These are phyloP conservation scores for Neomicropteryx cornuta DNA, from an alignment of 1,140 invertebrate genomes.

Conservation along the genomic window DNA sequence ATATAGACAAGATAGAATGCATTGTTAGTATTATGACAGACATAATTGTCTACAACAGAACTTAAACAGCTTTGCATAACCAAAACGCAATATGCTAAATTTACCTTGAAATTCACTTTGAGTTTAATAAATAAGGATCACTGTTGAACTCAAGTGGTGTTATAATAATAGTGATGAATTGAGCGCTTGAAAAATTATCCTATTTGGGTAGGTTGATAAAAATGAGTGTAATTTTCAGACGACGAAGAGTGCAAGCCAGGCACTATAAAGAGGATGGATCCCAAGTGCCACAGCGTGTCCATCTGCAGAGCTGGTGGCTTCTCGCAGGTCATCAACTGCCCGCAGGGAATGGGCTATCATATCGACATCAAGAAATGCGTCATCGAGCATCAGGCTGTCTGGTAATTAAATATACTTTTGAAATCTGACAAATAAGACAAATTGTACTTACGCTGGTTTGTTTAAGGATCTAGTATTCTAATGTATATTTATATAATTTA, in stretches of 20 bases:
- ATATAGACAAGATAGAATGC: too few relatives aligned
- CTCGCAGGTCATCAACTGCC: conserved; percentile 8
- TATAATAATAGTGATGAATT: too few relatives aligned
- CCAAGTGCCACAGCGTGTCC: conserved; percentile 3
- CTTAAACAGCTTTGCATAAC: conserved; percentile 12
- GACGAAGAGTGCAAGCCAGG: conserved; percentile 5
- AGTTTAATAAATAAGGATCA: too few relatives aligned
- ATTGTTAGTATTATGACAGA: too few relatives aligned
- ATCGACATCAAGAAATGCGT: conserved; percentile 6
- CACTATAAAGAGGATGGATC: not conserved
- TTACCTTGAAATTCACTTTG: too few relatives aligned
- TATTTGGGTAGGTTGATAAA: too few relatives aligned
- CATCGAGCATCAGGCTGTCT: conserved; percentile 5
- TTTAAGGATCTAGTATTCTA: too few relatives aligned
- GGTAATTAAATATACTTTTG: conserved; percentile 9
- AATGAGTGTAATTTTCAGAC: too few relatives aligned
- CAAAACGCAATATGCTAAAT: not conserved
- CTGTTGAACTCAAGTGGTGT: too few relatives aligned
- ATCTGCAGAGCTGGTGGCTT: conserved; percentile 6
- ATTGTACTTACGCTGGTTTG: too few relatives aligned
- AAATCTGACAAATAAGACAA: too few relatives aligned
- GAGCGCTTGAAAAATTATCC: too few relatives aligned
- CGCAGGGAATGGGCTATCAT: conserved; percentile 7
- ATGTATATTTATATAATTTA: not conserved
- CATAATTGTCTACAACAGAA: conserved; percentile 41